A percentile compares a stretch with the other conserved stretches of the same genome.
Evolutionary conservation across 2,888 invertebrate species (phyloP).

Genomic region (Chrysodeixis includens): DNA sequence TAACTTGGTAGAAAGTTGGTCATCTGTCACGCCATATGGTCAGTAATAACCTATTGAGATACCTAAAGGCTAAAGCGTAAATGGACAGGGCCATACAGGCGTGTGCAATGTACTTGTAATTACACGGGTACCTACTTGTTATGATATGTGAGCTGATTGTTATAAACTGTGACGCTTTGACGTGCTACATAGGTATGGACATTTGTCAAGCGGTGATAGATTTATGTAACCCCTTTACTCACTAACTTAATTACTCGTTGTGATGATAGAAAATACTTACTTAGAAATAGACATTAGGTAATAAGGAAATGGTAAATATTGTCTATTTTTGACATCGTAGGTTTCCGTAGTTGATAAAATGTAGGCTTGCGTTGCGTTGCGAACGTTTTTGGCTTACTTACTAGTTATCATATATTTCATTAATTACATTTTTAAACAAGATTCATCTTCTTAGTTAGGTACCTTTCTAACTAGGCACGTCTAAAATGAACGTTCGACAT

Average conservation of each 20-base stretch:
- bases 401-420: too few species aligned
- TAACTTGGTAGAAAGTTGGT: slow-evolving; percentile 61
- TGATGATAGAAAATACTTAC: slow-evolving; percentile 9
- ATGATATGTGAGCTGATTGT: slow-evolving; percentile 38
- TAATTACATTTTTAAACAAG: too few species aligned
- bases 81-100: slow-evolving; percentile 53
- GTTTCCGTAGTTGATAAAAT: too few species aligned
- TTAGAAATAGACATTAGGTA: background rate
- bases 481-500: background rate
- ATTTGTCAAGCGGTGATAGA: slow-evolving; percentile 42
- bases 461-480: too few species aligned
- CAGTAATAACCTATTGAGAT: slow-evolving; percentile 56
- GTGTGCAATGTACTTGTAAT: slow-evolving; percentile 44
- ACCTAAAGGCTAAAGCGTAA: slow-evolving; percentile 53
- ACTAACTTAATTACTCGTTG: slow-evolving; percentile 36
- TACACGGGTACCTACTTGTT: slow-evolving; percentile 37
- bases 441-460: too few species aligned
- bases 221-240: slow-evolving; percentile 27
- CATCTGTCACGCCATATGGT: slow-evolving; percentile 64
- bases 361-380: too few species aligned
- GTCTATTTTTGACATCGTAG: too few species aligned
- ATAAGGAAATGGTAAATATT: background rate
- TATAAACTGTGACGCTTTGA: slow-evolving; percentile 28
- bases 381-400: too few species aligned
- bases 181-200: slow-evolving; percentile 31